Evolutionary conservation across 2,113 vertebrate species (phyloP), one percentile per base, ranked within the genome.

Genomic region (Hyaena hyaena): DNA sequence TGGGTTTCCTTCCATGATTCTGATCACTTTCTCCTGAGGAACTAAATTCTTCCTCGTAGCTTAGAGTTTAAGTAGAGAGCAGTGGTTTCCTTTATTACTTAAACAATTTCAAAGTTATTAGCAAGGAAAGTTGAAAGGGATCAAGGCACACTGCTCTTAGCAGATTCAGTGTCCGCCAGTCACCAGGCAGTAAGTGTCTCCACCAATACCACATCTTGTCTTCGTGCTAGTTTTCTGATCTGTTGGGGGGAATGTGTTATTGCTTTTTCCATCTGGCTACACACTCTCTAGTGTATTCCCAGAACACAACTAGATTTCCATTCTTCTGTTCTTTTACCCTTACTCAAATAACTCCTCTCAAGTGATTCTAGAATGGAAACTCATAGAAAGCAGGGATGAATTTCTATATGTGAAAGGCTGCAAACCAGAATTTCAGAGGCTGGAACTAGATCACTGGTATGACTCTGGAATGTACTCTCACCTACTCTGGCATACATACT

Each of bases 21-120:
- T 50, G 33, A 58, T 73, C 19, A 31, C 63, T 73, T 79, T 77
- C 23, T 15, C 53, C 24, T 77, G 33, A 58, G 26, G 82, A 88
- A 50, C 17, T 26, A 68, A 65, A 89, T 84, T 69, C 24, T 53
- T 92, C 80, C 65, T 76, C 16, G 21, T 31, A 71, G 43, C 39
- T 86, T 89, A 61, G 50, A 71, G 58, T 91, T 95, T 45, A 95
- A 8, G 23, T 81, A 73, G 45, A 84, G 93, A 90, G 33, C 33
- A 26, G 35, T 31, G 58, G 10, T 74, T 92, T 77, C 65, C 21
- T 45, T 92, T 86, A 74, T 58, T 76, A 81, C 65, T 68, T 89
- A 31, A 12, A n/a, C 31, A 24, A 9, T 77, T 90, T 90, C 90
- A 73, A 88, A 83, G 79, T 93, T 33, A 63, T 53, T 71, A 88